Evolutionary conservation across 2,888 invertebrate genomes (phyloP), one percentile per base, ranked within the genome.

Genomic region (Ephialtes manifestator): DNA sequence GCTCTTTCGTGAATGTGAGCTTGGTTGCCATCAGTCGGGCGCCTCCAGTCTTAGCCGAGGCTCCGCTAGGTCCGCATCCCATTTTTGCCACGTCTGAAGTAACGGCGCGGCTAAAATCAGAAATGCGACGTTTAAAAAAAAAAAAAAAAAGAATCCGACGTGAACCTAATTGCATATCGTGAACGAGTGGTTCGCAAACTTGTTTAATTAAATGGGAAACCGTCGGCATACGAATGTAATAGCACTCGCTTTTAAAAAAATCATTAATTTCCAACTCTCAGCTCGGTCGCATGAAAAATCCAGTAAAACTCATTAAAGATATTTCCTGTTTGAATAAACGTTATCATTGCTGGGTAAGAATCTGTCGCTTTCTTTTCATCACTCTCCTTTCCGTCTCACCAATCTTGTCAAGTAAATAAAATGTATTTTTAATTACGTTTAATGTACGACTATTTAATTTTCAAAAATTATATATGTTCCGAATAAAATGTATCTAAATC

Each of bases 1-100:
- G 95, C 46, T 95, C 94, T 53, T 92, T 90, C 75, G 94, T 94
- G 91, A 95, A 95, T 79, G 93, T 93, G 68, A 95, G 91, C 85
- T 94, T 95, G 51, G 95, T 94, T 65, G 94, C 94, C 83, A 94
- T 94, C 84, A 95, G 90, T 24, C 94, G 92, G 83, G 95, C 88
- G 77, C 94, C 94, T 74, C 94, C 94, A 85, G 93, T 89, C 86
- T 93, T 94, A 72, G 88, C 90, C 76, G 91, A 89, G 70, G 89
- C 89, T 3, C 86, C 89, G 74, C 90, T 91, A 4, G 88, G 78
- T 48, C 88, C 87, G 46, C 92, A 93, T 68, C 92, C 92, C 92
- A 92, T 93, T 72, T 76, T 89, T 81, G 24, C 31, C 60, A 31
- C 60, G 31, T 60, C 31, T 13, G 58, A 13, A 24, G 24, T 28